Conservation (phyloP, 2,113 vertebrate species). For the Otolemur garnettii region DNA sequence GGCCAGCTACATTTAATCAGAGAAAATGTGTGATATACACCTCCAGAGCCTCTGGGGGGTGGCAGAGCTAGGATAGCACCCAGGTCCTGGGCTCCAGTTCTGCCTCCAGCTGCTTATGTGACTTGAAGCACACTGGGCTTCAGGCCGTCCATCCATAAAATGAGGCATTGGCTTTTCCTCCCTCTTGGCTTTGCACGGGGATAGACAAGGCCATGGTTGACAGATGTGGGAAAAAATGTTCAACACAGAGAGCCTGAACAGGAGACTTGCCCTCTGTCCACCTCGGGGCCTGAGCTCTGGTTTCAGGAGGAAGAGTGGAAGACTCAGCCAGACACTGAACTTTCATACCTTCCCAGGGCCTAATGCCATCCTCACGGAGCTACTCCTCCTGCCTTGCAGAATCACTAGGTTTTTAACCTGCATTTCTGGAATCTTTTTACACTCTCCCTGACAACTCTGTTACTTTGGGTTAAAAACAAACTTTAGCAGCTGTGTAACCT, state of each 20-base stretch:
- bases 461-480: constrained; percentile 80
- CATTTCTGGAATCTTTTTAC: constrained; percentile 64
- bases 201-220: neutral
- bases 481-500: constrained; percentile 70
- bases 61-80: neutral
- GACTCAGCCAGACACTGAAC: neutral
- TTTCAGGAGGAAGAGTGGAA: fast-evolving
- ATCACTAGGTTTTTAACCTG: neutral
- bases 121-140: neutral
- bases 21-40: neutral
- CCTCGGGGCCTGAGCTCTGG: neutral
- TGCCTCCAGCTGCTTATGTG: neutral
- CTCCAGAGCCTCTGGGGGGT: neutral
- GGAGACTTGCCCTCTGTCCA: neutral
- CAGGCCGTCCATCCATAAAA: neutral
- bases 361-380: neutral
- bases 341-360: neutral
- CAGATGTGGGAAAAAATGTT: neutral
- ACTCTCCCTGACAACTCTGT: constrained; percentile 58
- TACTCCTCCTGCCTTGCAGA: neutral
- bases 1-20: no score
- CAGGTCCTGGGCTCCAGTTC: neutral
- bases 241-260: neutral
- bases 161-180: neutral
- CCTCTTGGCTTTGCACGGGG: neutral